These are phyloP conservation scores for Pristionchus maxplancki DNA, from an alignment of 2,888 invertebrate species.

Conservation along the genomic window DNA sequence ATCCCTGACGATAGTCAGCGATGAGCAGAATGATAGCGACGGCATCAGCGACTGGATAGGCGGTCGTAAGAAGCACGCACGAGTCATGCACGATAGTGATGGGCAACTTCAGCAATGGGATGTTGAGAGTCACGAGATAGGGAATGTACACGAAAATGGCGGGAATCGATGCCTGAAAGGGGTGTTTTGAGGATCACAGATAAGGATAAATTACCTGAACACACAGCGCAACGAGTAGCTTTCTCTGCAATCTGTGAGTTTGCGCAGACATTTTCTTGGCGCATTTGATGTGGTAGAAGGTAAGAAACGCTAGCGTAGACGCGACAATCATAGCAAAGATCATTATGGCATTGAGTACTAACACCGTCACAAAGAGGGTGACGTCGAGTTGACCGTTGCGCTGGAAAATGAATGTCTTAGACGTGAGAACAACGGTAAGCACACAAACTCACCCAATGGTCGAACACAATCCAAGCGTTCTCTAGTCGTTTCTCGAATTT, in stretches of 20 bases:
- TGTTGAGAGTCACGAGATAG: background rate
- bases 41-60: background rate
- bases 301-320: background rate
- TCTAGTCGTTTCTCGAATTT: background rate
- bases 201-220: background rate
- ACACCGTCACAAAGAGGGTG: background rate
- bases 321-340: background rate
- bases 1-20: background rate
- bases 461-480: background rate
- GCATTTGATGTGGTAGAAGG: background rate
- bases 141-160: too few species aligned
- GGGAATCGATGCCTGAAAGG: background rate
- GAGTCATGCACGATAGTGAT: background rate
- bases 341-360: background rate
- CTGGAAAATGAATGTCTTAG: background rate
- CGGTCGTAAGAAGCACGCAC: background rate
- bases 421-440: background rate
- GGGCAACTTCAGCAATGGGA: background rate
- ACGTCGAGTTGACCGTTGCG: background rate
- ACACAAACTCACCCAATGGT: too few species aligned
- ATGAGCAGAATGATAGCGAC: background rate
- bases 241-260: background rate
- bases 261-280: background rate
- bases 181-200: background rate
- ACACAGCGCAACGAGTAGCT: background rate